Evolutionary conservation across 2,888 invertebrate genomes (phyloP).

Genomic region (Coecobrya sp.): DNA sequence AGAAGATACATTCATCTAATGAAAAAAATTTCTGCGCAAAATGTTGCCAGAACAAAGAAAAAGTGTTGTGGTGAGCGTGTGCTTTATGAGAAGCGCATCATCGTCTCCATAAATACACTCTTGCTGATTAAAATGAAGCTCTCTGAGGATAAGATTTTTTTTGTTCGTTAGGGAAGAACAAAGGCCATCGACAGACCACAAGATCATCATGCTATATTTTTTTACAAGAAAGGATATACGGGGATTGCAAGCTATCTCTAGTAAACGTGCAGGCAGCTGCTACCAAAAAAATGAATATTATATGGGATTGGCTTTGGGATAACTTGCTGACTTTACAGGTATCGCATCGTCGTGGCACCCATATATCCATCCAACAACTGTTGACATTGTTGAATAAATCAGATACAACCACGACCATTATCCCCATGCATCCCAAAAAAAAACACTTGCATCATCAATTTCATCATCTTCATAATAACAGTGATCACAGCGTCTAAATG

Average conservation of each 20-base stretch:
- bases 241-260: background rate
- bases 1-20: background rate
- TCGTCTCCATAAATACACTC: conserved; percentile 1
- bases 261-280: background rate
- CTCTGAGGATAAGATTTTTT: conserved; percentile 31
- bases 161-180: conserved; percentile 28
- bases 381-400: conserved; percentile 67
- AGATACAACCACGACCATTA: background rate
- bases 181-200: conserved; percentile 26
- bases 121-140: background rate
- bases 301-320: conserved; percentile 15
- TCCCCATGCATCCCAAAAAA: conserved; percentile 1
- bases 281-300: background rate
- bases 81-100: conserved; percentile 16
- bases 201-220: conserved; percentile 18
- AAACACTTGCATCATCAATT: conserved; percentile 71
- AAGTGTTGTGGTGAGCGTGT: background rate
- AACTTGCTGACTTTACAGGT: conserved; percentile 10
- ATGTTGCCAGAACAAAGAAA: background rate
- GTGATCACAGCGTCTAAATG: conserved; percentile 74
- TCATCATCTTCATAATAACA: conserved; percentile 73
- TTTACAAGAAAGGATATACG: background rate
- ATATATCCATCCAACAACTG: conserved; percentile 22
- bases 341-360: conserved; percentile 19
- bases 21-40: background rate